Evolutionary conservation across 2,797 vertebrate genomes (phyloP).

Genomic region (Anniella stebbinsi): DNA sequence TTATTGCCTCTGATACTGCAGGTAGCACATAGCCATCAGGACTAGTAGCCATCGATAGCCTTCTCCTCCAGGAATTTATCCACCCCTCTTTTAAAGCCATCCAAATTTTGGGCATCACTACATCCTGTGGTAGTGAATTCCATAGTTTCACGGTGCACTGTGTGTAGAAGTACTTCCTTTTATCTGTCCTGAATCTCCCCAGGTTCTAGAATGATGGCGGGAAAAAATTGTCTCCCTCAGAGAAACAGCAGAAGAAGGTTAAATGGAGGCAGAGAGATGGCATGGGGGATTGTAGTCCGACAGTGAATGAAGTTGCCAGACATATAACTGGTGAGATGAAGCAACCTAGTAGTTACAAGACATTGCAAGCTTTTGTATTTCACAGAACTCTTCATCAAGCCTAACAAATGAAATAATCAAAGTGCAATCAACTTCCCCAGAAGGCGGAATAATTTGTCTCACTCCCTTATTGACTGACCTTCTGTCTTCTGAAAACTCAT

Average conservation of each 20-base stretch:
- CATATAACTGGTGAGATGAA: neutral
- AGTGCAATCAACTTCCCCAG: neutral
- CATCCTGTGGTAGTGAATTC: too few relatives aligned
- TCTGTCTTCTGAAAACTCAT: neutral
- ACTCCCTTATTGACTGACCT: neutral
- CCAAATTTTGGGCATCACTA: too few relatives aligned
- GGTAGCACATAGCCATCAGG: too few relatives aligned
- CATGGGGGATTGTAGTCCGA: neutral
- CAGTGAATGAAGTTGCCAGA: neutral
- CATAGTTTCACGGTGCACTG: too few relatives aligned
- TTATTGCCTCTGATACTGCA: too few relatives aligned
- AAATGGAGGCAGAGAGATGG: neutral
- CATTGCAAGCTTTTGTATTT: neutral
- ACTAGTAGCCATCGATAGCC: too few relatives aligned
- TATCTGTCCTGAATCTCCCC: too few relatives aligned
- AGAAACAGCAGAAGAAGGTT: neutral
- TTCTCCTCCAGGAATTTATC: too few relatives aligned
- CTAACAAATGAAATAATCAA: neutral
- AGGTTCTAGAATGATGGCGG: too few relatives aligned
- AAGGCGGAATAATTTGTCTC: neutral
- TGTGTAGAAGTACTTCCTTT: too few relatives aligned
- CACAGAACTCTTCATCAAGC: neutral
- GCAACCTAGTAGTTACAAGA: neutral
- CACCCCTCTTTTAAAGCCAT: too few relatives aligned
- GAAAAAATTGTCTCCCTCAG: too few relatives aligned